Base-by-base conservation (phyloP, 1,140 invertebrate genomes). In the Temnothorax curvispinosus region DNA sequence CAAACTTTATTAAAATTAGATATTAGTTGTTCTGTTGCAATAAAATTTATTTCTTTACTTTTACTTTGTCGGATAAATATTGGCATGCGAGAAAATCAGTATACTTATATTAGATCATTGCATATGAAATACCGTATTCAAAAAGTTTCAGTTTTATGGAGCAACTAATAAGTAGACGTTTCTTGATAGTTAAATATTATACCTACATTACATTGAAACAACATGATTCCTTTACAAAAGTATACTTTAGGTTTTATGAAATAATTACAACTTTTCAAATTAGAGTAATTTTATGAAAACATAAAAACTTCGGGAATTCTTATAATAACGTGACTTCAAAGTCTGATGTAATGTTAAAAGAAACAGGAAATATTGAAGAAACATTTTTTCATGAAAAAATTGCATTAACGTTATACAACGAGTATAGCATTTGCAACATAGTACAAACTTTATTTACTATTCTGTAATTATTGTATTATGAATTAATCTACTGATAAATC, bases 111-210 rank as follows among this genome's bases (percentile, higher is more conserved):
- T 54, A 18, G 6, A 35, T 74, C 32, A 32, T 15, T 54, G 50
- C 32, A 38, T 38, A 74, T 21, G 3, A 38, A 74, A 56, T 21
- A 8, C 27, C 32, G 18, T 56, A 15, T 56, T 74, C 6, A 9
- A 1, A 74, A 54, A 74, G 32, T 74, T 74, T 74, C 11, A 74
- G 11, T 74, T 56, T 54, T 38, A 38, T 13, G 5, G 0, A n/a
- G 15, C 18, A 15, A 50, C 3, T 27, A 15, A 50, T n/a, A 54
- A 74, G 9, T 74, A 38, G 71, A 41, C 32, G 11, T 54, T 75
- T 75, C 52, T 38, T 54, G 41, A 71, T 13, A 21, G 38, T 74
- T 50, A 74, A 74, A 74, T 74, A 32, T 75, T 41, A 44, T 41
- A 67, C 21, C 21, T 21, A 21, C 18, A 41, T 65, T 54, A 54